These are phyloP conservation scores for Centruroides sculpturatus DNA, from an alignment of 1,140 invertebrate species.

Conservation along the genomic window DNA sequence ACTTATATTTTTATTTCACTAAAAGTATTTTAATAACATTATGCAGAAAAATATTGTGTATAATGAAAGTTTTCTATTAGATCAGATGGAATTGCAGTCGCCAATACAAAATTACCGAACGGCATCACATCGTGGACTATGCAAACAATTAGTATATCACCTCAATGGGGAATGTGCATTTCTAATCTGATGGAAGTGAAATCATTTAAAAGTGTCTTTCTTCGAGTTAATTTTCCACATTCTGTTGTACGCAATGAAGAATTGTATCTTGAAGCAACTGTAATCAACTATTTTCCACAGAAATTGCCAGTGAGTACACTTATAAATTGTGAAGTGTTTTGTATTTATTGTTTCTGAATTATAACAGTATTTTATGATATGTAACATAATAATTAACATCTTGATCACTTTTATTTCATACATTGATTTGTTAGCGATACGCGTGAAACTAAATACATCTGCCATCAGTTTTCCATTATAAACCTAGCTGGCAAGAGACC, in stretches of 20 bases:
- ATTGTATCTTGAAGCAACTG: conserved; percentile 26
- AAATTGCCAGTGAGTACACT: conserved; percentile 1
- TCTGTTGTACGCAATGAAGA: conserved; percentile 29
- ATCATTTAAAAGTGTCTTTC: conserved; percentile 26
- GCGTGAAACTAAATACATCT: no score
- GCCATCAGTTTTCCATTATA: no score
- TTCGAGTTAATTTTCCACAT: conserved; percentile 28
- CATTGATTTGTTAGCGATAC: no score
- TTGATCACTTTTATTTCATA: no score
- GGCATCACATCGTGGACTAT: conserved; percentile 31
- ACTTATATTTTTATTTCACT: no score
- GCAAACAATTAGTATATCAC: conserved; percentile 24
- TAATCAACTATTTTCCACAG: conserved; percentile 26
- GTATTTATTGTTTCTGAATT: no score
- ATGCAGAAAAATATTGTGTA: no score
- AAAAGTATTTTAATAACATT: not conserved
- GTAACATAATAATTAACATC: no score
- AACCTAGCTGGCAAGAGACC: no score
- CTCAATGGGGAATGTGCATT: conserved; percentile 25
- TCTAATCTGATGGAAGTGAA: conserved; percentile 22
- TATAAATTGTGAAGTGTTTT: no score
- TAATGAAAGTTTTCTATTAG: not conserved
- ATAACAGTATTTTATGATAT: no score
- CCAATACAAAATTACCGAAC: conserved; percentile 22
- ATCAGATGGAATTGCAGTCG: not conserved